Base-by-base conservation (phyloP, 2,113 vertebrate species). In the Meriones unguiculatus region DNA sequence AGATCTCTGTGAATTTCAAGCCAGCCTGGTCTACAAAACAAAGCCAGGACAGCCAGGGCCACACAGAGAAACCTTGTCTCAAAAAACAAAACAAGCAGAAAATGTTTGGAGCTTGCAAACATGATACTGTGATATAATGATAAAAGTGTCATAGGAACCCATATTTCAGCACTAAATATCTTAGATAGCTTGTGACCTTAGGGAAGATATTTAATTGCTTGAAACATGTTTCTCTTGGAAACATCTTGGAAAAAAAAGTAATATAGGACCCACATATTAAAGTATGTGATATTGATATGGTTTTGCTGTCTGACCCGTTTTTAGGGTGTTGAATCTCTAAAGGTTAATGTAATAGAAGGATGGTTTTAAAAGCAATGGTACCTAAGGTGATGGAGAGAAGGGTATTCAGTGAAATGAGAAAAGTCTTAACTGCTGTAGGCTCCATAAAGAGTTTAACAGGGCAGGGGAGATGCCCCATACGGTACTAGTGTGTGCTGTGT, bases 261-360 rank as follows among this genome's bases (percentile, higher is more conserved):
- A 70, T 95, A 50, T 0, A 41, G 76, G 18, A 80, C 52, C 52
- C 65, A 89, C 30, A 81, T 76, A 90, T 77, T 89, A 73, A 88
- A 72, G 24, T 35, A 22, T 86, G 14, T 59, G 20, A 50, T 52
- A 65, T 65, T 25, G 25, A 35, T 54, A 28, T 38, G 13, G n/a
- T 87, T 96, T 89, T 94, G 22, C 87, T 69, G 50, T 57, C 4
- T 13, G n/a, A 25, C 57, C 28, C 35, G 38, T 92, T 90, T 92
- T 80, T 90, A 65, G 54, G 89, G 67, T 87, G 62, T 81, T 87
- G 59, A 81, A 14, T 94, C 86, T 94, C 59, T 93, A 38, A 87
- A 92, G n/a, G 67, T 57, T 89, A 54, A 32, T 25, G 32, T 75
- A 64, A 30, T 89, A 89, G 41, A 91, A 30, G 64, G 62, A 14